Evolutionary conservation across 2,797 vertebrate genomes (phyloP).

Genomic region (Sebastes oblongus): DNA sequence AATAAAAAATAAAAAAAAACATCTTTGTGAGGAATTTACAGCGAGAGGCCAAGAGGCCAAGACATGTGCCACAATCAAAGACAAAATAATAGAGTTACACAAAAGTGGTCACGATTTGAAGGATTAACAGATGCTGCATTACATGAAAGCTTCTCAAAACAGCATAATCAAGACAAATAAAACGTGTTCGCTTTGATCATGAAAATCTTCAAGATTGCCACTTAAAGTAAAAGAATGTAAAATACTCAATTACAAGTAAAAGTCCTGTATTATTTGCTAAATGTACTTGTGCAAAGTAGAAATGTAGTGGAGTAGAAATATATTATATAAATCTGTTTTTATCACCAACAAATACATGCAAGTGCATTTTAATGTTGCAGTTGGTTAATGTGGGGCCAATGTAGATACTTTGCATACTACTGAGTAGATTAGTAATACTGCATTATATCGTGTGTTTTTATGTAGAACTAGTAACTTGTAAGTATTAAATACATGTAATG

Average conservation of each 20-base stretch:
- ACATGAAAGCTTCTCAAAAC: not conserved
- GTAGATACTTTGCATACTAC: not conserved
- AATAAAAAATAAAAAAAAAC: not conserved
- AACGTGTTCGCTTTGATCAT: not conserved
- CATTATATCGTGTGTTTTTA: not conserved
- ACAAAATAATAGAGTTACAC: not conserved
- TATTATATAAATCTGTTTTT: not conserved
- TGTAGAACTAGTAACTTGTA: not conserved
- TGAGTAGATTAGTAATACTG: not conserved
- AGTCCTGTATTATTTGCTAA: not conserved
- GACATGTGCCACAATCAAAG: not conserved
- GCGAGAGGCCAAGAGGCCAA: not conserved
- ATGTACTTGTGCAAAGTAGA: not conserved
- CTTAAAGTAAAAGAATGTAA: not conserved
- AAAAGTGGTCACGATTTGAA: not conserved
- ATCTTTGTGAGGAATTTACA: slow-evolving; percentile 5
- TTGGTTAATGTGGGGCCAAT: not conserved
- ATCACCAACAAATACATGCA: not conserved
- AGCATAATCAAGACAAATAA: not conserved
- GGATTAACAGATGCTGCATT: not conserved
- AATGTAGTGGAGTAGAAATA: not conserved
- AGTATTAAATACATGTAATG: not conserved
- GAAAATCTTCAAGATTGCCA: too few relatives aligned
- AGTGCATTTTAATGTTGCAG: not conserved
- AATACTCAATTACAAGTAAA: not conserved